Evolutionary conservation across 1,140 invertebrate genomes (phyloP).

Genomic region (Pentalonia nigronervosa): DNA sequence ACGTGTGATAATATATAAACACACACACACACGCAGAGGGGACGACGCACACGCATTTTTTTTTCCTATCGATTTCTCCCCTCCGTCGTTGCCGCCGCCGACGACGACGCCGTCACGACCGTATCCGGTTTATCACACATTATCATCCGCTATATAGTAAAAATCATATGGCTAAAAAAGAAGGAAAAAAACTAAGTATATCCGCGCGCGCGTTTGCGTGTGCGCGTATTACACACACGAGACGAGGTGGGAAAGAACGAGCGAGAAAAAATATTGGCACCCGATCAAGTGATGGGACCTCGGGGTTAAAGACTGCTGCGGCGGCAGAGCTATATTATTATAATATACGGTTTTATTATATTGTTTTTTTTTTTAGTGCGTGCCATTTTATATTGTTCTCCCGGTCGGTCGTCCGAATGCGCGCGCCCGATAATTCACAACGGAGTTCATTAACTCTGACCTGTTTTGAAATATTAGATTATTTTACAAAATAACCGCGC

Average conservation of each 20-base stretch:
- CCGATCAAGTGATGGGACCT: constrained; percentile 39
- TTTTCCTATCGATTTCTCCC: constrained; percentile 41
- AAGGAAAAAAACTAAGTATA: background rate
- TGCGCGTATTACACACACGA: background rate
- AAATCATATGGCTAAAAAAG: constrained; percentile 12
- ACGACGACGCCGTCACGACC: background rate
- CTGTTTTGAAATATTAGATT: background rate
- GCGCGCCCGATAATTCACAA: background rate
- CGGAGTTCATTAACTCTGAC: constrained; percentile 39
- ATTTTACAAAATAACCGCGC: background rate
- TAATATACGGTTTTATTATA: constrained; percentile 7
- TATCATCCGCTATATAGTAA: constrained; percentile 26
- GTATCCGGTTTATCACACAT: constrained; percentile 33
- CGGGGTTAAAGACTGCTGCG: background rate
- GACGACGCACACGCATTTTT: background rate
- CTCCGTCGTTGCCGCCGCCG: background rate
- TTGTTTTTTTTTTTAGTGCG: constrained; percentile 4
- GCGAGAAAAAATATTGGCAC: constrained; percentile 17
- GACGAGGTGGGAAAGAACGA: background rate
- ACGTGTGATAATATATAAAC: background rate
- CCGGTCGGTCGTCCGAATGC: no score
- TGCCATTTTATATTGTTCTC: constrained; percentile 32
- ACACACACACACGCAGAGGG: background rate
- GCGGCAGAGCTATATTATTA: background rate
- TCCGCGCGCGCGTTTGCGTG: background rate